phyloP scores from a whole-genome alignment of 2,113 vertebrate genomes.

The Pogona vitticeps region DNA sequence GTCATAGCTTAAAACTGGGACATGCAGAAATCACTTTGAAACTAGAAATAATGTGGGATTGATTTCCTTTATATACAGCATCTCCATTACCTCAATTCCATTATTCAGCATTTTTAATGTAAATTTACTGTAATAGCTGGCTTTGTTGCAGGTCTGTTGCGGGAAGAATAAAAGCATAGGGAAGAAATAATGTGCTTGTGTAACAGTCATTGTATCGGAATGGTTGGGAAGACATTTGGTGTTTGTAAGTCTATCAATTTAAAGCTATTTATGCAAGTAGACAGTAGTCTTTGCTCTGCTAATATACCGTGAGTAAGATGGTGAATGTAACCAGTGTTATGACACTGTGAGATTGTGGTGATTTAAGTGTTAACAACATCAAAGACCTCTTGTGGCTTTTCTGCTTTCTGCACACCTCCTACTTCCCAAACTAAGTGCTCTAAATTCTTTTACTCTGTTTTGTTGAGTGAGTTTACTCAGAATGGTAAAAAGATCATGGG shows the following conservation, averaged over 20 bases:
- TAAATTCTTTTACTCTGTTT: neutral
- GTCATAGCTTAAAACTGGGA: conserved; percentile 31
- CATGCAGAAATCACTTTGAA: conserved; percentile 35
- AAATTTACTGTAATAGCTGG: conserved; percentile 27
- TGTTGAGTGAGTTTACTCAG: neutral
- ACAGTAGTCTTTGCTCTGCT: conserved; percentile 8
- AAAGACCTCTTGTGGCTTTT: neutral
- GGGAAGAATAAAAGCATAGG: conserved; percentile 24
- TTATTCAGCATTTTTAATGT: conserved; percentile 38
- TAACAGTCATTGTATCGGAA: conserved; percentile 16
- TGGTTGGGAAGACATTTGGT: conserved; percentile 6
- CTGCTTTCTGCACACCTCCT: neutral
- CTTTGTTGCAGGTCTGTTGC: conserved; percentile 18
- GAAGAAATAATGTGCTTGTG: conserved; percentile 19
- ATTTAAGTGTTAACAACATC: neutral
- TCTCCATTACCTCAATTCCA: conserved; percentile 19
- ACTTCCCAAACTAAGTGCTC: neutral
- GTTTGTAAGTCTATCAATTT: conserved; percentile 23
- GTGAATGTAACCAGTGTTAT: neutral
- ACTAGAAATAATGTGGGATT: conserved; percentile 31
- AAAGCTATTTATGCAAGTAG: conserved; percentile 12
- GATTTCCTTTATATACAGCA: neutral
- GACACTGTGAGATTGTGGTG: neutral
- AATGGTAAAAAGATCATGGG: no score
- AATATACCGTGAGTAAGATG: neutral